These are phyloP conservation scores for Aythya baeri DNA, from an alignment of 2,113 vertebrate genomes.

Conservation along the genomic window DNA sequence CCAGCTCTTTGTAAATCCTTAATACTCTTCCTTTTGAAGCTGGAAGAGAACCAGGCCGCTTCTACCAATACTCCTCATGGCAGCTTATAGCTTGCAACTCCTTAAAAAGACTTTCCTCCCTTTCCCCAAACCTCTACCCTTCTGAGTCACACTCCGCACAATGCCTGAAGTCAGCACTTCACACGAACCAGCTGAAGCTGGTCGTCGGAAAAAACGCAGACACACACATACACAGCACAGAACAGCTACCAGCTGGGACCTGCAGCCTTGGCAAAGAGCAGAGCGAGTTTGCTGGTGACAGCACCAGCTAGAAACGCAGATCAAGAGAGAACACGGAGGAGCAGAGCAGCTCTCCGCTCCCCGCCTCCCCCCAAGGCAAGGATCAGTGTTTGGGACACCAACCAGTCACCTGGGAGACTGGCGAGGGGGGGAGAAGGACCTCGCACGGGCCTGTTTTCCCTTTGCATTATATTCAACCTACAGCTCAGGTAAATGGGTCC, in stretches of 20 bases:
- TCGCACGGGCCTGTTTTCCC: neutral
- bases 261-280: conserved; percentile 22
- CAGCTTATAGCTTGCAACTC: neutral
- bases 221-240: neutral
- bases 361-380: neutral
- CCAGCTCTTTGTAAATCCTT: neutral
- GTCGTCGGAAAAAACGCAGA: neutral
- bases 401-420: neutral
- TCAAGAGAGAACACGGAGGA: neutral
- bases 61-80: neutral
- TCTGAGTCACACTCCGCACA: neutral
- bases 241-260: conserved; percentile 29
- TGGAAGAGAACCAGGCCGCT: neutral
- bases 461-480: neutral
- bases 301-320: neutral
- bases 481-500: neutral
- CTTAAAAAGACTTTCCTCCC: neutral
- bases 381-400: neutral
- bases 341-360: neutral
- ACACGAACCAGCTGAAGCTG: conserved; percentile 10
- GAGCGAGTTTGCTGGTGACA: neutral
- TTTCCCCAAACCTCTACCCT: neutral
- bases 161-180: conserved; percentile 19
- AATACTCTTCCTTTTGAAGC: neutral
- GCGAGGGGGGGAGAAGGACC: neutral